Evolutionary conservation across 2,888 invertebrate genomes (phyloP).

Genomic region (Melanophora roralis): DNA sequence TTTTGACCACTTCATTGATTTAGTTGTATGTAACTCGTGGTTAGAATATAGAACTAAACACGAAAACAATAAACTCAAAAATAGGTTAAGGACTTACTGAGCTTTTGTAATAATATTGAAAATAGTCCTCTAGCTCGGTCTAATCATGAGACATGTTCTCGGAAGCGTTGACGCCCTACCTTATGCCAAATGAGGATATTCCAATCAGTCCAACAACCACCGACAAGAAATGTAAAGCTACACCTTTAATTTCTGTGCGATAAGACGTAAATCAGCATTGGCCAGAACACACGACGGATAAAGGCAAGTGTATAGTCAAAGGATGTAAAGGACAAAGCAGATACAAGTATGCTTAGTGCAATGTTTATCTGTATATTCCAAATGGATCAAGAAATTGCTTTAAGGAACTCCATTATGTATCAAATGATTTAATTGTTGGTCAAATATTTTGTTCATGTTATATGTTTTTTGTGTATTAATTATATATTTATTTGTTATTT

Average conservation of each 20-base stretch:
- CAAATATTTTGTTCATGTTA: too few species aligned
- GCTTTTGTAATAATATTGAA: constrained; percentile 33
- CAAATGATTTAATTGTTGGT: too few species aligned
- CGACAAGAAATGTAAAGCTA: background rate
- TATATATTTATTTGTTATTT: too few species aligned
- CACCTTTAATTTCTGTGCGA: background rate
- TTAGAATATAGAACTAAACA: too few species aligned
- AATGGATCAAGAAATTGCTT: constrained; percentile 24
- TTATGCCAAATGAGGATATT: background rate
- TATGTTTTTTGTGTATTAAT: too few species aligned
- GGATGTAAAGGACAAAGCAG: constrained; percentile 11
- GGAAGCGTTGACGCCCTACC: too few species aligned
- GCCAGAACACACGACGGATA: background rate
- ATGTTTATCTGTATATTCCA: constrained; percentile 27
- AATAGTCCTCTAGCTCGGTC: too few species aligned
- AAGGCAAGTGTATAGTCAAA: constrained; percentile 6
- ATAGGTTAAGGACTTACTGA: too few species aligned
- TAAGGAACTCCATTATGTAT: background rate
- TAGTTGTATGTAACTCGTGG: too few species aligned
- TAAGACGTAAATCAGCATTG: constrained; percentile 24
- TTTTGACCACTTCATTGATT: constrained; percentile 45
- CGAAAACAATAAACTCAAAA: too few species aligned
- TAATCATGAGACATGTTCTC: constrained; percentile 25
- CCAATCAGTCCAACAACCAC: constrained; percentile 3
- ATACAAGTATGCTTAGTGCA: constrained; percentile 7